Evolutionary conservation across 2,888 invertebrate genomes (phyloP).

Genomic region (Diplazon laetatorius): DNA sequence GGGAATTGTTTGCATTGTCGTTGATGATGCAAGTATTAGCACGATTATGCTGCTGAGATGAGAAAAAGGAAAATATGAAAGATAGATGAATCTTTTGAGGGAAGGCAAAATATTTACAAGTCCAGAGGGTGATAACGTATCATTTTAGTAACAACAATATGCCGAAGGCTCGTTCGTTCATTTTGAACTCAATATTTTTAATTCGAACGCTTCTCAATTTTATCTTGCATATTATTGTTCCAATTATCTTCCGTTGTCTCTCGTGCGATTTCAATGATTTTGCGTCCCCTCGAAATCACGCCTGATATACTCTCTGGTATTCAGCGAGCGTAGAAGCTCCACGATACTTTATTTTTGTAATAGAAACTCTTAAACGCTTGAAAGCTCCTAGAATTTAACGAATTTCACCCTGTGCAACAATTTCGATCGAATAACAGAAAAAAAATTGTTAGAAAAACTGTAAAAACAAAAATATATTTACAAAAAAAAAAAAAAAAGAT

Average conservation of each 20-base stretch:
- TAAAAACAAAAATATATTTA: conserved; percentile 14
- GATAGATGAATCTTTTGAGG: too few relatives aligned
- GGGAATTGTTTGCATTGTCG: background rate
- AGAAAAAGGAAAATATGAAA: background rate
- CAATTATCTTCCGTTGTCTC: too few relatives aligned
- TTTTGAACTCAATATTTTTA: too few relatives aligned
- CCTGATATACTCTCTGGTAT: background rate
- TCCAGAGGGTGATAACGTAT: background rate
- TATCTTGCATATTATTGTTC: too few relatives aligned
- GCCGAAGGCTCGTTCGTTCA: too few relatives aligned
- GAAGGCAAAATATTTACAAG: too few relatives aligned
- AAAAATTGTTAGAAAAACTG: background rate
- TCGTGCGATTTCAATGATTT: too few relatives aligned
- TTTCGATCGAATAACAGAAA: background rate
- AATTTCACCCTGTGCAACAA: background rate
- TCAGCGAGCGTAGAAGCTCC: background rate
- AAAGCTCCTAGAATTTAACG: background rate
- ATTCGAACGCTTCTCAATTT: too few relatives aligned
- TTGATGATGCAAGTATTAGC: background rate
- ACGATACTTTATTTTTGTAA: conserved; percentile 8
- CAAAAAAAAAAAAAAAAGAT: conserved; percentile 7
- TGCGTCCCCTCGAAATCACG: background rate
- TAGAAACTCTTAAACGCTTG: background rate
- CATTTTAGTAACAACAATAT: background rate
- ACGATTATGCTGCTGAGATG: background rate